phyloP scores from a whole-genome alignment of 2,797 vertebrate genomes.

The Luscinia luscinia region DNA sequence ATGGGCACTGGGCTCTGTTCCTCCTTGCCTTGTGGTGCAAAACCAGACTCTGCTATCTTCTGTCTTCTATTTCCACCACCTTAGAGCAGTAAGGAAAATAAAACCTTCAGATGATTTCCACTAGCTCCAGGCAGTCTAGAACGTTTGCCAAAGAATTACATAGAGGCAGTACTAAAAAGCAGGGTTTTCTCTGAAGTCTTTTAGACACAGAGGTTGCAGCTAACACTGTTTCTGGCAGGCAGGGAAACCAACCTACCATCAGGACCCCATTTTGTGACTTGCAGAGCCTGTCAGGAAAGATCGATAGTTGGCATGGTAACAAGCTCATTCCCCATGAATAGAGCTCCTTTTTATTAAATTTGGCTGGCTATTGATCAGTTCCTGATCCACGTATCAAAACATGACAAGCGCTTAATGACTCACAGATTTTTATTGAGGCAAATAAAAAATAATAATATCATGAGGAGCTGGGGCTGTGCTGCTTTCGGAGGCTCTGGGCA shows the following conservation, averaged over 20 bases:
- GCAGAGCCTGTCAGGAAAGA: slow-evolving; percentile 65
- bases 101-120: background rate
- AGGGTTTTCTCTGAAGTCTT: background rate
- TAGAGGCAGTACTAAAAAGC: background rate
- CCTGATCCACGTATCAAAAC: slow-evolving; percentile 72
- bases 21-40: background rate
- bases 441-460: slow-evolving; percentile 36
- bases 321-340: slow-evolving; percentile 73
- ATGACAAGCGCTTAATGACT: slow-evolving; percentile 73
- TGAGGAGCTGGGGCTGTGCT: background rate
- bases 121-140: slow-evolving; percentile 4
- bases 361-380: slow-evolving; percentile 76
- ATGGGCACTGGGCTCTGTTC: background rate
- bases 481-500: background rate
- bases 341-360: slow-evolving; percentile 80
- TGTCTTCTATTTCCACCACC: background rate
- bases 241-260: slow-evolving; percentile 33
- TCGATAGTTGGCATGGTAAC: slow-evolving; percentile 81
- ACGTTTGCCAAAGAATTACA: slow-evolving; percentile 17
- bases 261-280: slow-evolving; percentile 65
- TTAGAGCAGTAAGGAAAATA: background rate
- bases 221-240: slow-evolving; percentile 26
- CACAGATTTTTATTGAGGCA: slow-evolving; percentile 53
- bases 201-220: background rate
- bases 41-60: background rate